Percentiles rank a stretch among this genome's conserved stretches.
Evolutionary conservation across 2,113 vertebrate genomes (phyloP).

Genomic region (Pseudopodoces humilis): DNA sequence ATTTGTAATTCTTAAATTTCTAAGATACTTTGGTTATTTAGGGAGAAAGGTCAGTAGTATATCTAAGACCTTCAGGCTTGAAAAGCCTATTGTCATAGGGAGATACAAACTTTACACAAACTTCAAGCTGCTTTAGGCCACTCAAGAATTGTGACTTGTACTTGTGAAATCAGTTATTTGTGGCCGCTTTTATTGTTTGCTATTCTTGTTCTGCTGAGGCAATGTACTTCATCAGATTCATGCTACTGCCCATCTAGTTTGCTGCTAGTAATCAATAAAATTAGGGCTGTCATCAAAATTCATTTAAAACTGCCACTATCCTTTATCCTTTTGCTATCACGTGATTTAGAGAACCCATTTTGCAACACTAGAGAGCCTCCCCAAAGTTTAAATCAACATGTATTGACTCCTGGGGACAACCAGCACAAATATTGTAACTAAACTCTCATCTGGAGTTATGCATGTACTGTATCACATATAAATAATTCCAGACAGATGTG

Average conservation of each 20-base stretch:
- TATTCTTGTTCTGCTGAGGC: not conserved
- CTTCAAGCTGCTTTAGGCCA: not conserved
- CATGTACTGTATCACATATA: not conserved
- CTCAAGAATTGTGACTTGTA: not conserved
- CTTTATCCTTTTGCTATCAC: not conserved
- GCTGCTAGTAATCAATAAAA: not conserved
- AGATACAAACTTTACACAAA: not conserved
- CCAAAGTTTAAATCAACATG: not conserved
- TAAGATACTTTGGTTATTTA: not conserved
- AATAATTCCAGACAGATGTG: not conserved
- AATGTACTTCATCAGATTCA: not conserved
- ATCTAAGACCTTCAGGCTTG: not conserved
- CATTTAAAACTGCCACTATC: not conserved
- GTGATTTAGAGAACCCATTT: not conserved
- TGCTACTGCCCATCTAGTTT: not conserved
- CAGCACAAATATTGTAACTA: not conserved
- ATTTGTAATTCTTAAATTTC: not conserved
- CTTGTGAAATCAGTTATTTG: slow-evolving; percentile 3
- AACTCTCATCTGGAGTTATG: not conserved
- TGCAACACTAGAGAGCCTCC: not conserved
- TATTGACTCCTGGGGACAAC: not conserved
- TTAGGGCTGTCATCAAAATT: not conserved
- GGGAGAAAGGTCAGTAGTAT: not conserved
- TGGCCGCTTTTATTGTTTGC: not conserved
- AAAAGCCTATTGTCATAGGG: not conserved